Conservation (phyloP, 1,140 invertebrate species). For the Nilaparvata lugens region DNA sequence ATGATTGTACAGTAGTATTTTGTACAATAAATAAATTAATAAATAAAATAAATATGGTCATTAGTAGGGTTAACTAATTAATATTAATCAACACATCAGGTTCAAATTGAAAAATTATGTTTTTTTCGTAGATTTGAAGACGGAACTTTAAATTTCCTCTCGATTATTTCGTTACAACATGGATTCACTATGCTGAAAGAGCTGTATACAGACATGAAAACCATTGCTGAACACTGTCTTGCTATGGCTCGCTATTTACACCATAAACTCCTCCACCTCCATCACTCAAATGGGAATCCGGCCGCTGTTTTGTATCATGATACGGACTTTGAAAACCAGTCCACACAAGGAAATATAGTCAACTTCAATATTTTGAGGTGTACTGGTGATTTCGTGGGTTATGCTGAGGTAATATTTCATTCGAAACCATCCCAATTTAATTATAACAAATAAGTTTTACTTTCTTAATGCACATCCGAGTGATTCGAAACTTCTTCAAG, state of each 20-base stretch:
- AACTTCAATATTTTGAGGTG: constrained; percentile 79
- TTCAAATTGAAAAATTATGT: background rate
- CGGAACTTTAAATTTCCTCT: constrained; percentile 82
- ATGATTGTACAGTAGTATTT: too few relatives aligned
- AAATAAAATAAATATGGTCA: background rate
- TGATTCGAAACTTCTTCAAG: too few relatives aligned
- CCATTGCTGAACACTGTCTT: constrained; percentile 66
- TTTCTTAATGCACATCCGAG: too few relatives aligned
- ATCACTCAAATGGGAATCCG: constrained; percentile 63
- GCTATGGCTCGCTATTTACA: constrained; percentile 64
- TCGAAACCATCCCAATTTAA: background rate
- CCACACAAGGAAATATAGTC: constrained; percentile 72
- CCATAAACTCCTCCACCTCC: constrained; percentile 47
- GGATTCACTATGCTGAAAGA: constrained; percentile 63
- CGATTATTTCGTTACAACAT: constrained; percentile 69
- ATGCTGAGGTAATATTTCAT: constrained; percentile 56
- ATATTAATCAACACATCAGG: background rate
- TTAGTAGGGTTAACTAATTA: too few relatives aligned
- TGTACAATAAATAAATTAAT: too few relatives aligned
- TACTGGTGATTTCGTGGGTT: constrained; percentile 75
- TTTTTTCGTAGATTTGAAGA: constrained; percentile 76
- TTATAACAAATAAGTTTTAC: too few relatives aligned
- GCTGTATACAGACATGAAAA: constrained; percentile 52
- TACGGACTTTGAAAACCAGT: constrained; percentile 49
- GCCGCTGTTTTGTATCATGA: constrained; percentile 66